phyloP scores from a whole-genome alignment of 2,113 vertebrate species.

The Regulus satrapa region DNA sequence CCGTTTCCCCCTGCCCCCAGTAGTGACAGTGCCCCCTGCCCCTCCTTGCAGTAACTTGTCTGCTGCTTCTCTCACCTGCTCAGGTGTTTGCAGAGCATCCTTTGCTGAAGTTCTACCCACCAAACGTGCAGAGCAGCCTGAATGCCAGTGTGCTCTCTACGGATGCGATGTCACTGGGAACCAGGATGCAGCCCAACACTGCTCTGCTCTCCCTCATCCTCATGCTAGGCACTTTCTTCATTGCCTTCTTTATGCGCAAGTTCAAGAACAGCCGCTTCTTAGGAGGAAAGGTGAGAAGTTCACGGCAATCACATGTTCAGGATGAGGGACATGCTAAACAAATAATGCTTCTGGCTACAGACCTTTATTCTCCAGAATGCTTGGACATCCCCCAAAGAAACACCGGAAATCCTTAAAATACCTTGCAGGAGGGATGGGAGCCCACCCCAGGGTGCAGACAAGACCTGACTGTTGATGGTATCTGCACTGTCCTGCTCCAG shows the following conservation, averaged over 20 bases:
- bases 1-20: not conserved
- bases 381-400: not conserved
- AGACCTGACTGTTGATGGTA: not conserved
- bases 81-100: conserved; percentile 96
- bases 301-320: not conserved
- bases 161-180: not conserved
- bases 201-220: conserved; percentile 94
- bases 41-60: not conserved
- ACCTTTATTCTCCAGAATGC: not conserved
- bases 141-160: conserved; percentile 57
- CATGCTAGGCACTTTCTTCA: conserved; percentile 96
- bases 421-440: not conserved
- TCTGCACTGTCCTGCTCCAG: not conserved
- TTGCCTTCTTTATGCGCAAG: conserved; percentile 96
- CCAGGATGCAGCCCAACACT: conserved; percentile 93
- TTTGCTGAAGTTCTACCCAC: conserved; percentile 84
- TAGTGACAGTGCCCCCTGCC: not conserved
- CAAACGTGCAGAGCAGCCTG: conserved; percentile 13
- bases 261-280: conserved; percentile 97
- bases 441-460: not conserved
- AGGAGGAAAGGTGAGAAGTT: conserved; percentile 86
- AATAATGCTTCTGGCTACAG: not conserved
- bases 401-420: not conserved
- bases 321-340: not conserved
- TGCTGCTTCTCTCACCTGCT: not conserved